phyloP scores from a whole-genome alignment of 2,113 vertebrate genomes.

The Chunga burmeisteri region DNA sequence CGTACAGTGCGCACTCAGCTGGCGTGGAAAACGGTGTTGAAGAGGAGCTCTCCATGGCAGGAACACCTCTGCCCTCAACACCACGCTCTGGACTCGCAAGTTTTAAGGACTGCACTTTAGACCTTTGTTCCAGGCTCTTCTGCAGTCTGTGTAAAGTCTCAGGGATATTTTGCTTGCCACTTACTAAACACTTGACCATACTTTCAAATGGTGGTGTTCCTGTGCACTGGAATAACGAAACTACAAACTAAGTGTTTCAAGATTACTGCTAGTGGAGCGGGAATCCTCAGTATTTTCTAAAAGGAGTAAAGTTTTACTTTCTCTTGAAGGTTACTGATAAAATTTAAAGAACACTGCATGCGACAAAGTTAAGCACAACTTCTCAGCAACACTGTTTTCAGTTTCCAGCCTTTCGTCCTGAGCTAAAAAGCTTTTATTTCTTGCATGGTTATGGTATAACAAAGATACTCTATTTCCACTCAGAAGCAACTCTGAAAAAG shows the following conservation, averaged over 20 bases:
- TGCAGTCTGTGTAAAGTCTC: not conserved
- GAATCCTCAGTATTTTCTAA: not conserved
- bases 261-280: not conserved
- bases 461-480: not conserved
- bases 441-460: not conserved
- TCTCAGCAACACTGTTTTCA: not conserved
- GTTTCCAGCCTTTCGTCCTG: not conserved
- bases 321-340: not conserved
- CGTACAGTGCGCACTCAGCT: accelerated
- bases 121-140: not conserved
- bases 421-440: not conserved
- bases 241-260: not conserved
- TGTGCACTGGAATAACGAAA: not conserved
- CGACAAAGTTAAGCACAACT: not conserved
- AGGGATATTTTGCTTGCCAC: not conserved
- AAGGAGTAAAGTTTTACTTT: not conserved
- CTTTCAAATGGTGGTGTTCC: not conserved
- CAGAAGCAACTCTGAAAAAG: not conserved
- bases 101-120: not conserved
- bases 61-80: not conserved
- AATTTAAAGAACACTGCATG: not conserved
- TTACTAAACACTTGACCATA: not conserved
- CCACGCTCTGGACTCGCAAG: accelerated
- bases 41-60: not conserved
- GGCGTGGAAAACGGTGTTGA: accelerated